Evolutionary conservation across 2,113 vertebrate species (phyloP).

Genomic region (Labeo catla): DNA sequence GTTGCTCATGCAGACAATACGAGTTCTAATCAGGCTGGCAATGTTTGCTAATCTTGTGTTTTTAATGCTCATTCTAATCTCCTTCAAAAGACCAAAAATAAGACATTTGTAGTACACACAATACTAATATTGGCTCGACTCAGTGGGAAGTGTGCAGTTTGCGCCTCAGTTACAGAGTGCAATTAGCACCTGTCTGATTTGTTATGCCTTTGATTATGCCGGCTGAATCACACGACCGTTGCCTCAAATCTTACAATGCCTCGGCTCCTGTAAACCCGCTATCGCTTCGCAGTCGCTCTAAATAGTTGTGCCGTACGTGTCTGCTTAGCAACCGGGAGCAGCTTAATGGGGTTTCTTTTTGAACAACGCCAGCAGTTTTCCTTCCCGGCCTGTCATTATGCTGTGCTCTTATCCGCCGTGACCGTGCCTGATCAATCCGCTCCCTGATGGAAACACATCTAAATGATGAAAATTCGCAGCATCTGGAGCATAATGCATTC

Average conservation of each 20-base stretch:
- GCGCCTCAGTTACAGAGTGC: not conserved
- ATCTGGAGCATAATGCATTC: conserved; percentile 68
- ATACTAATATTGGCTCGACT: not conserved
- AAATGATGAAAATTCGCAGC: conserved; percentile 61
- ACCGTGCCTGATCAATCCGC: conserved; percentile 58
- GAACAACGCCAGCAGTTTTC: conserved; percentile 5
- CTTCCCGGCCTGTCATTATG: conserved; percentile 54
- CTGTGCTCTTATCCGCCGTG: conserved; percentile 48
- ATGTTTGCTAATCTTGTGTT: not conserved
- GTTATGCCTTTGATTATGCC: conserved; percentile 30
- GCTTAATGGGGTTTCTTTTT: conserved; percentile 34
- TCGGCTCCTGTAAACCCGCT: not conserved
- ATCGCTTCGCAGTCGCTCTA: not conserved
- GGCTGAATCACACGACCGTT: conserved; percentile 37
- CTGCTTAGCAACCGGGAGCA: conserved; percentile 40
- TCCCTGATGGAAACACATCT: conserved; percentile 54
- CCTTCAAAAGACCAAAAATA: not conserved
- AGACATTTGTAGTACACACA: not conserved
- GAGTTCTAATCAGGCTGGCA: not conserved
- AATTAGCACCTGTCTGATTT: conserved; percentile 43
- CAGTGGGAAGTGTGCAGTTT: not conserved
- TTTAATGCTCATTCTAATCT: not conserved
- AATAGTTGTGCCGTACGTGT: conserved; percentile 7
- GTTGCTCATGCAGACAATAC: not conserved
- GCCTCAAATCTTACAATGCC: not conserved